These are phyloP conservation scores for Sclerodermus sp. DNA, from an alignment of 2,888 invertebrate genomes.

Conservation along the genomic window DNA sequence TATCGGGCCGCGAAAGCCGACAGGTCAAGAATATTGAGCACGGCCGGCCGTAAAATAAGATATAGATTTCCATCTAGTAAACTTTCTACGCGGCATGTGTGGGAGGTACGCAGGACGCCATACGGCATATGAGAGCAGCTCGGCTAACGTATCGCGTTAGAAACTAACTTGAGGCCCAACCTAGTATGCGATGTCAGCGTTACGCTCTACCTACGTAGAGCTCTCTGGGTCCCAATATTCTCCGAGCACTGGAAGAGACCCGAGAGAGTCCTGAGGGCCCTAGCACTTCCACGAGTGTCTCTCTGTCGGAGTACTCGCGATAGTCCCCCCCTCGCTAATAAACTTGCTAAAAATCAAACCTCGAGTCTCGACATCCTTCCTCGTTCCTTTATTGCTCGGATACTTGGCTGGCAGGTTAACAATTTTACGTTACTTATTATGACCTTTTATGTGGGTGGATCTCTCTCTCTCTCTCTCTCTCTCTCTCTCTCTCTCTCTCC, in stretches of 20 bases:
- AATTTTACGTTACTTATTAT: too few species aligned
- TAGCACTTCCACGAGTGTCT: too few species aligned
- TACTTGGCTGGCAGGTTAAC: too few species aligned
- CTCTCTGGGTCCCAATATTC: too few species aligned
- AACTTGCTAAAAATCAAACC: too few species aligned
- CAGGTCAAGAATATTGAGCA: slow-evolving; percentile 48
- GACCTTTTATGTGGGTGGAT: neutral
- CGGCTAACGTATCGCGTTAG: neutral
- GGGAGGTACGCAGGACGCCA: slow-evolving; percentile 48
- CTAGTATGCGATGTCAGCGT: slow-evolving; percentile 27
- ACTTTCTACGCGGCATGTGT: slow-evolving; percentile 55
- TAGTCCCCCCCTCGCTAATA: too few species aligned
- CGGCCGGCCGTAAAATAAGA: slow-evolving; percentile 53
- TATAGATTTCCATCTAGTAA: slow-evolving; percentile 57
- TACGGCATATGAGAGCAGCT: slow-evolving; percentile 45
- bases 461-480: slow-evolving; percentile 1
- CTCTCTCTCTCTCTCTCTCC: slow-evolving; percentile 5
- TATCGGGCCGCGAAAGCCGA: slow-evolving; percentile 30
- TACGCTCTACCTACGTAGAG: slow-evolving; percentile 26
- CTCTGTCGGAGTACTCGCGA: too few species aligned
- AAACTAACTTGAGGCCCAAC: slow-evolving; percentile 18
- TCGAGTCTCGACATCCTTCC: too few species aligned
- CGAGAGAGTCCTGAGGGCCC: too few species aligned
- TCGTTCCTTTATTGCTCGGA: too few species aligned
- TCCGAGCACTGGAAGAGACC: too few species aligned